These are phyloP conservation scores for Nicator chloris DNA, from an alignment of 2,113 vertebrate species.

Conservation along the genomic window DNA sequence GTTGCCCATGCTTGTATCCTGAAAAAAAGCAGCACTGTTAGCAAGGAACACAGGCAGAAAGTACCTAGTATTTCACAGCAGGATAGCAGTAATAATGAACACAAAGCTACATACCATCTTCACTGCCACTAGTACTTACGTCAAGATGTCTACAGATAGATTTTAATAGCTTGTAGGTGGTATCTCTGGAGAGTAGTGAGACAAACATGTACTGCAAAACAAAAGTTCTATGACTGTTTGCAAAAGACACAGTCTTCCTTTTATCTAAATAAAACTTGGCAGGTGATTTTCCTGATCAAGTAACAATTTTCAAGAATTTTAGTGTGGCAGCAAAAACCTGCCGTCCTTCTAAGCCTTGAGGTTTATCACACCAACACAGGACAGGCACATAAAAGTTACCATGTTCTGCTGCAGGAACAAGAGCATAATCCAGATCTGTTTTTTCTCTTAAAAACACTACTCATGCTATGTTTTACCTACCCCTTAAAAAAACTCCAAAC, in stretches of 20 bases:
- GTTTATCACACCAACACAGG: background rate
- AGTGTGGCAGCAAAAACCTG: background rate
- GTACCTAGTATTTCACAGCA: background rate
- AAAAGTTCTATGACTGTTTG: conserved; percentile 9
- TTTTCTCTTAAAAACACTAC: background rate
- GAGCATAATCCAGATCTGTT: background rate
- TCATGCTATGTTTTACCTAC: background rate
- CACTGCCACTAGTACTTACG: conserved; percentile 62
- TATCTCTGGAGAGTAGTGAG: conserved; percentile 91
- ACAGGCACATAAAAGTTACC: background rate
- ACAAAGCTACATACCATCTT: background rate
- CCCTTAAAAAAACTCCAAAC: background rate
- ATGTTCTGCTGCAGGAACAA: background rate
- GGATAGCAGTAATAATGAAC: background rate
- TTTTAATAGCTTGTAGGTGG: conserved; percentile 89
- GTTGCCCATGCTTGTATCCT: conserved; percentile 83
- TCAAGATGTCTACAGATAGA: conserved; percentile 87
- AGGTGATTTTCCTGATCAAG: background rate
- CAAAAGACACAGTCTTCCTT: background rate
- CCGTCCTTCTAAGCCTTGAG: background rate
- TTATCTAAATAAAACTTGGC: background rate
- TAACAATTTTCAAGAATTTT: background rate
- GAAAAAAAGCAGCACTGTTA: background rate
- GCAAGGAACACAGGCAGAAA: background rate
- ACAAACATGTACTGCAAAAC: conserved; percentile 90